Evolutionary conservation across 2,113 vertebrate genomes (phyloP).

Genomic region (Pholis gunnellus): DNA sequence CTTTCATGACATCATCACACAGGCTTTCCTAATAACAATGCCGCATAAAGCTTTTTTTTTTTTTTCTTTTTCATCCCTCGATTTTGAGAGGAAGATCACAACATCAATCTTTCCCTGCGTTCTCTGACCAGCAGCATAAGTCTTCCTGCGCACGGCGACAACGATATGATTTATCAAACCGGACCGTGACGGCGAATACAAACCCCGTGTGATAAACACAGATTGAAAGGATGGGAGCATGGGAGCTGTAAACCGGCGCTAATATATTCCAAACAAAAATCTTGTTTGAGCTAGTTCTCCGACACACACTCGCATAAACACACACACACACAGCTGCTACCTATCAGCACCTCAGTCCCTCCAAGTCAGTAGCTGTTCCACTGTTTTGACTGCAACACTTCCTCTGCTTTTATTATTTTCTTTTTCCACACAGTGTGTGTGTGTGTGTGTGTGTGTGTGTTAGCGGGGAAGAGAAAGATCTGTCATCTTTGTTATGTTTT

Average conservation of each 20-base stretch:
- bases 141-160: constrained; percentile 59
- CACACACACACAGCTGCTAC: constrained; percentile 74
- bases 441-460: constrained; percentile 35
- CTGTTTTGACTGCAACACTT: constrained; percentile 83
- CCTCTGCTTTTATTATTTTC: constrained; percentile 81
- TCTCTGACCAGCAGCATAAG: constrained; percentile 70
- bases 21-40: constrained; percentile 72
- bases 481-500: constrained; percentile 82
- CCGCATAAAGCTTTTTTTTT: constrained; percentile 57
- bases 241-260: constrained; percentile 76
- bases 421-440: constrained; percentile 40
- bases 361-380: constrained; percentile 79
- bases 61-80: constrained; percentile 34
- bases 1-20: constrained; percentile 78
- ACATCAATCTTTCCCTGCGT: constrained; percentile 73
- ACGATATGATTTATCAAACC: constrained; percentile 79
- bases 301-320: constrained; percentile 25
- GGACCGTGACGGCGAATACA: constrained; percentile 79
- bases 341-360: constrained; percentile 80
- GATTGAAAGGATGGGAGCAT: constrained; percentile 76
- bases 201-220: constrained; percentile 74
- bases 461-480: constrained; percentile 59
- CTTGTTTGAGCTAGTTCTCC: constrained; percentile 70
- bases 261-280: constrained; percentile 80
- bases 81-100: constrained; percentile 70